These are phyloP conservation scores for Scyliorhinus canicula DNA, from an alignment of 2,797 vertebrate species.

Conservation along the genomic window DNA sequence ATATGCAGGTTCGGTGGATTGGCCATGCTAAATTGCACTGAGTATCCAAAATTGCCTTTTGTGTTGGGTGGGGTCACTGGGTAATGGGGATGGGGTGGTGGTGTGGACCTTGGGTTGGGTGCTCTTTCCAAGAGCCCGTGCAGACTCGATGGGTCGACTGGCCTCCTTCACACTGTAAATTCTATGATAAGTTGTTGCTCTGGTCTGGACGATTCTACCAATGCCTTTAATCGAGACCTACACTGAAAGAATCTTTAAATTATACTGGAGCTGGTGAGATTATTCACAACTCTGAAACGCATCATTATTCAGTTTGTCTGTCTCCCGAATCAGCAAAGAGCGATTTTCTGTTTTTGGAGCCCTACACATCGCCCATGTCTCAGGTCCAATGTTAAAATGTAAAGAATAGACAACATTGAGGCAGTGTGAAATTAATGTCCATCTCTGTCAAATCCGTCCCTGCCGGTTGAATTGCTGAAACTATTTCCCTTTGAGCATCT, in stretches of 20 bases:
- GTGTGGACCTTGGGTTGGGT: too few relatives aligned
- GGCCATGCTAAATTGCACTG: too few relatives aligned
- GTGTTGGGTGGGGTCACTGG: too few relatives aligned
- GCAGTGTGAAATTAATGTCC: not conserved
- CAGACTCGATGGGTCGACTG: too few relatives aligned
- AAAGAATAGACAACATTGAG: not conserved
- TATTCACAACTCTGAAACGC: constrained; percentile 50
- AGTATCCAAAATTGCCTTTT: too few relatives aligned
- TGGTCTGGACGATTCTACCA: too few relatives aligned
- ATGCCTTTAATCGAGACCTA: too few relatives aligned
- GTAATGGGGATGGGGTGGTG: too few relatives aligned
- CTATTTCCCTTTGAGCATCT: not conserved
- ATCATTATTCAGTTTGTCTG: constrained; percentile 51
- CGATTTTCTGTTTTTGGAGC: constrained; percentile 53
- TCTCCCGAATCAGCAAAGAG: constrained; percentile 47
- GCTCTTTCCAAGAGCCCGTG: too few relatives aligned
- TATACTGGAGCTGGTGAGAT: constrained; percentile 56
- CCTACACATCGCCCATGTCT: constrained; percentile 39
- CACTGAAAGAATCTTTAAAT: constrained; percentile 50
- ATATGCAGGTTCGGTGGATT: too few relatives aligned
- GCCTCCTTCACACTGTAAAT: too few relatives aligned
- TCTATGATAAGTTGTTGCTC: too few relatives aligned
- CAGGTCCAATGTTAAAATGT: not conserved
- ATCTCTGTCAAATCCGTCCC: not conserved
- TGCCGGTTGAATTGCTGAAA: not conserved